Conservation (phyloP, 2,888 invertebrate species). For the Megastigmus dorsalis region DNA sequence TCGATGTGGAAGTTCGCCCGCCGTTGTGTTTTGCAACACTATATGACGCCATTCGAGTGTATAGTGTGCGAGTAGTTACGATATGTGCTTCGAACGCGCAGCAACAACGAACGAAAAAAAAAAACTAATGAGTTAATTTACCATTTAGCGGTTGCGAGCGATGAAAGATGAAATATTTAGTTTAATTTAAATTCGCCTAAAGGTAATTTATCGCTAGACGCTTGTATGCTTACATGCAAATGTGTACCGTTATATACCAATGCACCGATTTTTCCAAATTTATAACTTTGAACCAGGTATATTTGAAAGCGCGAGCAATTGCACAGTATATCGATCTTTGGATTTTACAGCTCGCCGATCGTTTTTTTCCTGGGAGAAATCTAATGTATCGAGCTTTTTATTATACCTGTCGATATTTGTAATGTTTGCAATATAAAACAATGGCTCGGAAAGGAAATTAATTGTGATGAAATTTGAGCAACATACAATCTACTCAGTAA, state of each 20-base stretch:
- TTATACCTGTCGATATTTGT: no score
- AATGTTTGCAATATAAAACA: no score
- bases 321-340: not conserved
- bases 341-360: no score
- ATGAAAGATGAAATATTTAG: constrained; percentile 1
- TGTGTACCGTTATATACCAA: not conserved
- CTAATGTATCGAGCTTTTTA: no score
- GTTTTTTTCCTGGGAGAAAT: no score
- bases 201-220: not conserved
- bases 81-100: not conserved
- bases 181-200: constrained; percentile 9
- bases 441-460: no score
- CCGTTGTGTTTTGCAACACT: not conserved
- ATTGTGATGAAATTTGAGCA: no score
- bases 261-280: no score
- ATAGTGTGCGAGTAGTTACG: not conserved
- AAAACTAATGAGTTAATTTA: constrained; percentile 37
- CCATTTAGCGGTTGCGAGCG: not conserved
- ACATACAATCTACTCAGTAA: no score
- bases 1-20: not conserved
- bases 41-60: not conserved
- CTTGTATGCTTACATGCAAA: constrained; percentile 1
- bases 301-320: not conserved
- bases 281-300: no score
- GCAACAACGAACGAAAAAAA: no score